phyloP scores from a whole-genome alignment of 2,888 invertebrate species.

The Pardosa pseudoannulata region DNA sequence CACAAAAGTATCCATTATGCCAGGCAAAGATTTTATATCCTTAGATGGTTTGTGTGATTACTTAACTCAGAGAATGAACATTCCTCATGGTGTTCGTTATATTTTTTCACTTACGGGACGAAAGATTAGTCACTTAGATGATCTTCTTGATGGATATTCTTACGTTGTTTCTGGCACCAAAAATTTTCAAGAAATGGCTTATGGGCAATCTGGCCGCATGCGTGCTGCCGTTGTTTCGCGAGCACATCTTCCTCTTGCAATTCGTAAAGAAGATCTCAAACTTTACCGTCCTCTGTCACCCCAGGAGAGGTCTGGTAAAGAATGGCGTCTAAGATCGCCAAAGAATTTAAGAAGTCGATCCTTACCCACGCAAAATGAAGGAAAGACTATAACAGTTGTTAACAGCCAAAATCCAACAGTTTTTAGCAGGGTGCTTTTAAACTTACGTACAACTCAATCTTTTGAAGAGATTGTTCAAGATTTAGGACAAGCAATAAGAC shows the following conservation, averaged over 20 bases:
- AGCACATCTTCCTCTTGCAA: conserved; percentile 48
- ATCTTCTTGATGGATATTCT: conserved; percentile 91
- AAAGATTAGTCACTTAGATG: conserved; percentile 88
- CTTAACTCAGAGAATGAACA: conserved; percentile 89
- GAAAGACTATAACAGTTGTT: conserved; percentile 92
- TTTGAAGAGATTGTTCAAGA: conserved; percentile 96
- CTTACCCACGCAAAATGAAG: conserved; percentile 84
- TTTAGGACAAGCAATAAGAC: conserved; percentile 93
- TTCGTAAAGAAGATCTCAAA: conserved; percentile 74
- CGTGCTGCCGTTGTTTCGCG: conserved; percentile 47
- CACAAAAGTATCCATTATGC: conserved; percentile 91
- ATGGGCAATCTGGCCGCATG: conserved; percentile 71
- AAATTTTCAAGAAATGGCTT: conserved; percentile 83
- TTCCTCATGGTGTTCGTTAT: conserved; percentile 91
- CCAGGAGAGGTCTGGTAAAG: conserved; percentile 26
- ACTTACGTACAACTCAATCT: conserved; percentile 93
- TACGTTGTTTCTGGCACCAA: conserved; percentile 96
- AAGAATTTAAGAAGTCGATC: conserved; percentile 68
- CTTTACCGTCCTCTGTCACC: conserved; percentile 74
- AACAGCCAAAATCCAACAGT: conserved; percentile 95
- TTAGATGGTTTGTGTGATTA: conserved; percentile 91
- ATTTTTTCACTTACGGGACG: conserved; percentile 95
- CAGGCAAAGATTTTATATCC: conserved; percentile 90
- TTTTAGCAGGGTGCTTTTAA: conserved; percentile 92
- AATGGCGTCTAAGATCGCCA: conserved; percentile 56